Evolutionary conservation across 92 coral and sea anemone species (phyloP), one percentile per base, ranked within the genome.

Genomic region (Metridium senile): DNA sequence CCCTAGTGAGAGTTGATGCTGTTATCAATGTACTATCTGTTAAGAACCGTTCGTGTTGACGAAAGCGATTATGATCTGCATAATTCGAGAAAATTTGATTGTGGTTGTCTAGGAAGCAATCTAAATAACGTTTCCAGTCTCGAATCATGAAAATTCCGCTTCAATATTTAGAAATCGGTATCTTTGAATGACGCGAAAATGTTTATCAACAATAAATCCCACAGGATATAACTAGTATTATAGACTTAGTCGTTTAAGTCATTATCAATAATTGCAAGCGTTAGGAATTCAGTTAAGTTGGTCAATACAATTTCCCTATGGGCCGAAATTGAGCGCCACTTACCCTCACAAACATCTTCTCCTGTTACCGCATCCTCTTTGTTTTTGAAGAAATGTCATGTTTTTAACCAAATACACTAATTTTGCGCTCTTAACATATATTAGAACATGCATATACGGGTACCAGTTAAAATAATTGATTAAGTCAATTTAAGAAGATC

Each of bases 1-100:
- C 26, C 78, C 20, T 57, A 63, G 68, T 73, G 78, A 57, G 78
- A 58, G 1, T 63, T 11, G 20, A 28, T 63, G 69, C 27, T 39
- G 28, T 63, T 63, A 63, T 63, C 69, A 11, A 11, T 63, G 45
- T 59, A 21, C 2, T 7, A 16, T 59, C 65, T 25, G 28, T 26
- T 54, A 4, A 54, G 61, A 22, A 18, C 65, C 65, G 31, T 25
- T 59, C 2, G 65, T 8, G 9, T 59, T 20, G 65, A 59, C 22
- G 1, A n/a, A 59, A 28, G 11, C 29, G 0, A 19, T 59, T 7
- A n/a, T 8, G 11, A 9, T 63, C 8, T 0, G n/a, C 21, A 11
- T 27, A 1, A 16, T 63, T 28, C 28, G 6, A 23, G 43, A 10
- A 11, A 30, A 63, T 63, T 8, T 11, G 4, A 16, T 28, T 63